These are phyloP conservation scores for Coenobita brevimanus DNA, from an alignment of 1,140 invertebrate species.

Conservation along the genomic window DNA sequence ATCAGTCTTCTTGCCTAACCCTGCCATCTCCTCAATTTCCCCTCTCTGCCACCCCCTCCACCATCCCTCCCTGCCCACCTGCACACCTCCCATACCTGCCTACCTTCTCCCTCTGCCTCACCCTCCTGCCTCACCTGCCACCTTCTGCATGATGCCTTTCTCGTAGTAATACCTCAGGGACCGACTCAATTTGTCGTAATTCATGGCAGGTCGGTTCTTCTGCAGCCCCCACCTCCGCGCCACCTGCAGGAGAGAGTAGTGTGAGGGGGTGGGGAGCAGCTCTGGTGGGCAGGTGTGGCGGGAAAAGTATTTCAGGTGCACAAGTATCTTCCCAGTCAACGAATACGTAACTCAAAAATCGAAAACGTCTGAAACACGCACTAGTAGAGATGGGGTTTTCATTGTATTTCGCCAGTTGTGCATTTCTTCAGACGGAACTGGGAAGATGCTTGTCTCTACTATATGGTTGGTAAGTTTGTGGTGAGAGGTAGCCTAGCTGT, in stretches of 20 bases:
- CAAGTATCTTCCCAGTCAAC: too few species aligned
- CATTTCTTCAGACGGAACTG: too few species aligned
- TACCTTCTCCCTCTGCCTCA: not conserved
- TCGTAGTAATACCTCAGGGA: constrained; percentile 97
- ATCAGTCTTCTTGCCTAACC: not conserved
- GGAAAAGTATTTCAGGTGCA: too few species aligned
- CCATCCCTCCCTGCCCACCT: not conserved
- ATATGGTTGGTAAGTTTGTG: too few species aligned
- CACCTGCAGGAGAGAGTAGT: constrained; percentile 26
- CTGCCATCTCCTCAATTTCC: not conserved
- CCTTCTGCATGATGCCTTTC: constrained; percentile 99
- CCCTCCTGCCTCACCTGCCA: constrained; percentile 80
- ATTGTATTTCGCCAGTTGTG: too few species aligned
- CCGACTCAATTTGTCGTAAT: constrained; percentile 95
- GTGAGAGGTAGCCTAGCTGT: too few species aligned
- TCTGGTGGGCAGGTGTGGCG: not conserved
- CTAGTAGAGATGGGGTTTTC: too few species aligned
- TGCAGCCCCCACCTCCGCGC: constrained; percentile 73
- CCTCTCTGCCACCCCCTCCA: not conserved
- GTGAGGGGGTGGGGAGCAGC: not conserved
- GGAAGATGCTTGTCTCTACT: too few species aligned
- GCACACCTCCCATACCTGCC: not conserved
- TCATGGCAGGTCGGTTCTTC: constrained; percentile 93
- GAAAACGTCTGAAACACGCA: too few species aligned
- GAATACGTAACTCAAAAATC: too few species aligned